Evolutionary conservation across 1,140 invertebrate species (phyloP), one percentile per base, ranked within the genome.

Genomic region (Pararge aegeria): DNA sequence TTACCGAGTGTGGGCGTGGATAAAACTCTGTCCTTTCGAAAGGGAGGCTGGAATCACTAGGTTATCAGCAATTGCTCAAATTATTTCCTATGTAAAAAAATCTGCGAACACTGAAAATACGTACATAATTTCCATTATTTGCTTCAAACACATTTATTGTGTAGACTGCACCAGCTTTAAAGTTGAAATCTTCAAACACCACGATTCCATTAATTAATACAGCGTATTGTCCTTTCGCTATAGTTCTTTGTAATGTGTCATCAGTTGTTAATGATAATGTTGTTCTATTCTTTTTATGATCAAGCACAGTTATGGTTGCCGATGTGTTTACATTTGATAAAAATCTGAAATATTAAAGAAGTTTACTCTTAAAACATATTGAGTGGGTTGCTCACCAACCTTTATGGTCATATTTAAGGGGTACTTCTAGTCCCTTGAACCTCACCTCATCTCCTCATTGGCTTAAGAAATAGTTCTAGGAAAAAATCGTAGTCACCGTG

Each of bases 111-210:
- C n/a, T n/a, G n/a, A n/a, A n/a, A 15, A 63, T 64, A 85, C 83
- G 63, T 73, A 89, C 86, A 59, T 78, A 89, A 40, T 5, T 58
- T 16, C 70, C 73, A 49, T 64, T 70, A 3, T 27, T 56, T 27
- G 79, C 72, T 61, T 86, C 66, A 49, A 79, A 71, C 10, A 86
- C 54, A 38, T 80, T 85, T 18, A 87, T 73, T 1, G 84, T 85
- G 40, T 85, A 86, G 0, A 86, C 83, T 5, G 83, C 83, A n/a
- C 86, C 84, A 13, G 75, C 60, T 64, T 75, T 55, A 15, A 89
- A 82, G 1, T 48, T 20, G 48, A 75, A 78, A n/a, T 74, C 64
- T 20, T 55, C 54, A 40, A 86, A 48, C n/a, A 89, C 68, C 20
- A 37, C 54, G 5, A 65, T 20, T 16, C 64, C 75, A 30, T 73